Base-by-base conservation (phyloP, 2,113 vertebrate genomes). In the Toxostoma redivivum region DNA sequence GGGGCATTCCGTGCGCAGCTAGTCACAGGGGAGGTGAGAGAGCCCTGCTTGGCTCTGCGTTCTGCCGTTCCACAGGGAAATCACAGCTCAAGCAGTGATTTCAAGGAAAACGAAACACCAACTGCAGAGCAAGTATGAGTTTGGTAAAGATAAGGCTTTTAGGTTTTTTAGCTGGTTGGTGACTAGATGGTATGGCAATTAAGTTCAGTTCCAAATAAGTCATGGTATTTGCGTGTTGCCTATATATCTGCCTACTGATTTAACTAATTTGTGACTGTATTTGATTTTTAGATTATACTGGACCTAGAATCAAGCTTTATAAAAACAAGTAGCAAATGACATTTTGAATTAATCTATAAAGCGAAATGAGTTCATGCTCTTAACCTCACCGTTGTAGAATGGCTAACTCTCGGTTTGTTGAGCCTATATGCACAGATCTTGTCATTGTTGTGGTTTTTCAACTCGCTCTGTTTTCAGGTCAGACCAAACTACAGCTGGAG, bases 321-420 rank as follows among this genome's bases (percentile, higher is more conserved):
- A 1, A 0, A 44, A 37, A 7, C 12, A 30, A 4, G 2, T n/a
- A 33, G 28, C 2, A 11, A 73, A 37, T 44, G 5, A 51, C 11
- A 14, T 20, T 25, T 37, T 19, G 53, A 86, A 73, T 74, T 9
- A 4, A 12, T 57, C 25, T 78, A 0, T 53, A 19, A 70, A 86
- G 14, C 2, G 0, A 78, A 65, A 23, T 15, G 1, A 54, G 12
- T 37, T 69, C 1, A 3, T 50, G 13, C 56, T 72, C 4, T 2
- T 70, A 50, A 33, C 3, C 3, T 30, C 20, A 12, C 23, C 7
- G 1, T 9, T 94, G 27, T 31, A 25, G 11, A 54, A 40, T 5
- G 56, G 37, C 7, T 7, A 38, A 28, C 15, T 66, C 50, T 1
- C 1, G 45, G 69, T 54, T 73, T 58, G 31, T 62, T 1, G 2